These are phyloP conservation scores for Poeciliopsis gracilis DNA, from an alignment of 2,797 vertebrate species.

Conservation along the genomic window DNA sequence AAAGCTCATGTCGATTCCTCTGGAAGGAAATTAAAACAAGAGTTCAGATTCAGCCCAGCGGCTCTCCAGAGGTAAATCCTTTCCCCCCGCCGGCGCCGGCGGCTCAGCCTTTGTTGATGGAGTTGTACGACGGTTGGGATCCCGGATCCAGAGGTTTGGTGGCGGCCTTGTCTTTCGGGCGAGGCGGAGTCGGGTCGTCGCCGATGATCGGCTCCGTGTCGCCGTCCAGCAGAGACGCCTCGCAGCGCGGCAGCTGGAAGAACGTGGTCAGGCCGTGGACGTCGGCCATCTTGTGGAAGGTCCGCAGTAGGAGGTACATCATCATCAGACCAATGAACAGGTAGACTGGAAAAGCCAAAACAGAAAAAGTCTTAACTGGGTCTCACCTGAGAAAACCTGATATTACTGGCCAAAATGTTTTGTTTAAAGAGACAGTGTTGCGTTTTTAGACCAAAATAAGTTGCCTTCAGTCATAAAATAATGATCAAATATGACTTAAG, in stretches of 20 bases:
- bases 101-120: slow-evolving; percentile 72
- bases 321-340: slow-evolving; percentile 84
- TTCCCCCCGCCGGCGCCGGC: not conserved
- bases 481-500: no score
- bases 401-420: not conserved
- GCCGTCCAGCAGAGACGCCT: slow-evolving; percentile 70
- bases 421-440: not conserved
- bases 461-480: no score
- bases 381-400: not conserved
- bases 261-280: slow-evolving; percentile 82
- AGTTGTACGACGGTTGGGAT: slow-evolving; percentile 77
- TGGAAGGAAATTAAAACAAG: slow-evolving; percentile 1
- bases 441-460: no score
- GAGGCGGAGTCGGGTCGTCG: not conserved
- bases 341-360: slow-evolving; percentile 73
- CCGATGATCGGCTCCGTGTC: slow-evolving; percentile 74
- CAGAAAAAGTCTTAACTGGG: not conserved
- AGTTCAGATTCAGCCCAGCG: slow-evolving; percentile 32
- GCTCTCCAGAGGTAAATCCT: slow-evolving; percentile 20
- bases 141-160: slow-evolving; percentile 65
- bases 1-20: slow-evolving; percentile 23
- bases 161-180: slow-evolving; percentile 12
- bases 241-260: slow-evolving; percentile 79
- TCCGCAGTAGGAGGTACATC: slow-evolving; percentile 88
- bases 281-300: slow-evolving; percentile 85